A percentile compares a stretch with the other conserved stretches of the same genome.
These are phyloP conservation scores for Drosophila littoralis DNA, from an alignment of 1,140 invertebrate species.

Conservation along the genomic window DNA sequence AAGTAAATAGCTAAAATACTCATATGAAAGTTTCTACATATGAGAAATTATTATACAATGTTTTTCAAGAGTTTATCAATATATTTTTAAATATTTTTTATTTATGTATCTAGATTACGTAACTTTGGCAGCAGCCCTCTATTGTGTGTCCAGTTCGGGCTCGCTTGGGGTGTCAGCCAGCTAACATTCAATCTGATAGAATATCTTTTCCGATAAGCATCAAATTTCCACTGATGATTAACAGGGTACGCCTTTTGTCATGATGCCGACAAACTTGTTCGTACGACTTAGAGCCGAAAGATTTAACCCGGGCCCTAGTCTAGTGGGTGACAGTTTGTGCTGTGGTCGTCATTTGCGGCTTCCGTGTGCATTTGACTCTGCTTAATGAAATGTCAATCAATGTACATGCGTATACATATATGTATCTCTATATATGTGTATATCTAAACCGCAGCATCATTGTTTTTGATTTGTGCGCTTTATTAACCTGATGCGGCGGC, in stretches of 20 bases:
- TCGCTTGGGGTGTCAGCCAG: conserved; percentile 44
- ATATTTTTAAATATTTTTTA: not conserved
- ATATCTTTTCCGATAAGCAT: conserved; percentile 78
- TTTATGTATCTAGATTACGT: not conserved
- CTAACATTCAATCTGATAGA: conserved; percentile 60
- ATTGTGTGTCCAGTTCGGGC: conserved; percentile 14
- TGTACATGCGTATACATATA: conserved; percentile 42
- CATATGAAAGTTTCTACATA: no score
- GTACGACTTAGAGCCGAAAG: conserved; percentile 40
- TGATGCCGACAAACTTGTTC: conserved; percentile 64
- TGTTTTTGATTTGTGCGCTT: conserved; percentile 77
- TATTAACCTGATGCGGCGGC: conserved; percentile 67
- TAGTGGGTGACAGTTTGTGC: conserved; percentile 61
- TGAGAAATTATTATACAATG: no score
- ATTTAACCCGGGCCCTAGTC: conserved; percentile 45
- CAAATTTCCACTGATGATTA: conserved; percentile 74
- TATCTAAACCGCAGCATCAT: conserved; percentile 38
- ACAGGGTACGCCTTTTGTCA: conserved; percentile 72
- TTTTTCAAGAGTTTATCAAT: not conserved
- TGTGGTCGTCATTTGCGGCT: conserved; percentile 58
- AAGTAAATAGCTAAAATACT: no score
- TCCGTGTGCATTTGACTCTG: conserved; percentile 77
- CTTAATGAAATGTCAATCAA: conserved; percentile 82
- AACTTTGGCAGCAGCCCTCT: conserved; percentile 15
- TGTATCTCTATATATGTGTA: conserved; percentile 3